Conservation (phyloP, 2,113 vertebrate species). For the Chiloscyllium plagiosum region DNA sequence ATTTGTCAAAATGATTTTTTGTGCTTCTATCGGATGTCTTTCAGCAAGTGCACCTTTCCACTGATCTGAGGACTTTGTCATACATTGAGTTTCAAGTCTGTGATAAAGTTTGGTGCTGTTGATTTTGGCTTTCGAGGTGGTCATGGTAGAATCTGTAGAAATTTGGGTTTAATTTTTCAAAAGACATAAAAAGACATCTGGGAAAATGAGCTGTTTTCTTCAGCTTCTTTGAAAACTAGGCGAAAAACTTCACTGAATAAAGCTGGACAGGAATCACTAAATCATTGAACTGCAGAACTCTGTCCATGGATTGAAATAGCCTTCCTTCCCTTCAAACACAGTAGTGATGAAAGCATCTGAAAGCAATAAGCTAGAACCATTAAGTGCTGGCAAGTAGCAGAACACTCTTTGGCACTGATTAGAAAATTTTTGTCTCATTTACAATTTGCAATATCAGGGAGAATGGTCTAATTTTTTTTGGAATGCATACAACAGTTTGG, state of each 20-base stretch:
- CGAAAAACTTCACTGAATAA: background rate
- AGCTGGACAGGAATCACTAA: background rate
- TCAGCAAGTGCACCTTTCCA: background rate
- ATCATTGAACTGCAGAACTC: background rate
- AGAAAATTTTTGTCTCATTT: background rate
- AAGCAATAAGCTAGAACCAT: background rate
- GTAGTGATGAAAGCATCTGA: background rate
- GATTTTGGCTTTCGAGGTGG: background rate
- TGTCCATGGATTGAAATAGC: background rate
- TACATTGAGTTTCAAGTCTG: background rate
- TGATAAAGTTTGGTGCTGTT: background rate
- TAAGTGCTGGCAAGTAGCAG: background rate
- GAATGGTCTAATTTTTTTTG: background rate
- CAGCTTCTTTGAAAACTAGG: background rate
- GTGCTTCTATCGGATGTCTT: background rate
- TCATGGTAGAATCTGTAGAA: background rate
- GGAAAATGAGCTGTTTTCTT: background rate
- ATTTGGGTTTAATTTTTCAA: background rate
- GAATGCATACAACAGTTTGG: background rate
- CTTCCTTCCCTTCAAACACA: background rate
- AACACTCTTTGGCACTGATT: background rate
- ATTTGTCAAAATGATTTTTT: background rate
- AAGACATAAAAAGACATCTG: background rate
- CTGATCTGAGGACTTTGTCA: background rate
- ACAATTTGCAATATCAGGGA: background rate